Percentiles rank a stretch among this genome's conserved stretches.
These are phyloP conservation scores for Cariama cristata DNA, from an alignment of 2,113 vertebrate species.

Conservation along the genomic window DNA sequence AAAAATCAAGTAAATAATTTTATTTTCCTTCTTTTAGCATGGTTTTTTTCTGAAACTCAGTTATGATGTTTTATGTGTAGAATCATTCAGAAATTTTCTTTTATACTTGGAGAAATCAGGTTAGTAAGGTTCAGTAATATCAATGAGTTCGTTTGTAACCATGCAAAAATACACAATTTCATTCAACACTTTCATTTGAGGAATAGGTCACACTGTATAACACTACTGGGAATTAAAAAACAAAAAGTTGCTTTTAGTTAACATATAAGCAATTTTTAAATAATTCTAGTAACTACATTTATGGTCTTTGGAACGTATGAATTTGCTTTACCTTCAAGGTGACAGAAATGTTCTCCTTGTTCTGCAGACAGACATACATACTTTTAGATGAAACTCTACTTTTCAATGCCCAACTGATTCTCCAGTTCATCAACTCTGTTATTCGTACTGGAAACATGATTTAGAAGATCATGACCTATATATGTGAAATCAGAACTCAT, in stretches of 20 bases:
- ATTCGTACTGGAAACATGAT: background rate
- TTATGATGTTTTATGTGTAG: background rate
- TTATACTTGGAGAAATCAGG: background rate
- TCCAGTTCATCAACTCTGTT: background rate
- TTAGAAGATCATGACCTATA: background rate
- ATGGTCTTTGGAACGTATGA: background rate
- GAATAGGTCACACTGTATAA: rapidly evolving
- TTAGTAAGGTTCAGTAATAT: background rate
- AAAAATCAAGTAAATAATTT: background rate
- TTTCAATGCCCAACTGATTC: background rate
- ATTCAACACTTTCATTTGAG: background rate
- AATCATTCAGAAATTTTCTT: background rate
- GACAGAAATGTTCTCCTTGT: background rate
- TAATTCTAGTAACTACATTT: background rate
- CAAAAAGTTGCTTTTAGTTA: background rate
- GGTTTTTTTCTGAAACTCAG: background rate
- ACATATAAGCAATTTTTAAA: background rate
- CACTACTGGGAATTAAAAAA: background rate
- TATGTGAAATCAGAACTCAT: background rate
- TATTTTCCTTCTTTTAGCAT: background rate
- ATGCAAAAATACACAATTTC: background rate
- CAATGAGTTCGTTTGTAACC: background rate
- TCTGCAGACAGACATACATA: background rate
- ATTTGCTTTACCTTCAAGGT: background rate
- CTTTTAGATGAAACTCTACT: background rate